phyloP scores from a whole-genome alignment of 2,888 invertebrate genomes.

The Lissonota sp. region DNA sequence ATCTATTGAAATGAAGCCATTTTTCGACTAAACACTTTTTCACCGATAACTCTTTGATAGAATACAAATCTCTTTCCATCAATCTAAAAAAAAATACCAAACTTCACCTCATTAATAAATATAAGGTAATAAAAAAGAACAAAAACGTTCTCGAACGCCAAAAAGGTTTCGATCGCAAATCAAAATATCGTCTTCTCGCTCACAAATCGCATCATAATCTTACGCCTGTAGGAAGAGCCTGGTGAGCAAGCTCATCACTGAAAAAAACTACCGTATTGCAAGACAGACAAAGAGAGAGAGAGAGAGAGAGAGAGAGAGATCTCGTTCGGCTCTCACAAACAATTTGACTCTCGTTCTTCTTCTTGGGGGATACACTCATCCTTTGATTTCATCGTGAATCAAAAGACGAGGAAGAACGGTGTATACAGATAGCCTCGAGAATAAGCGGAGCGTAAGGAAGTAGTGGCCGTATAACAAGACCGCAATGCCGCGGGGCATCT shows the following conservation, averaged over 20 bases:
- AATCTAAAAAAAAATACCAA: no score
- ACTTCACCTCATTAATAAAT: no score
- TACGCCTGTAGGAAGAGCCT: no score
- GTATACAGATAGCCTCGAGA: conserved; percentile 35
- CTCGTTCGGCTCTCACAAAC: conserved; percentile 20
- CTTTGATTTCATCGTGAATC: conserved; percentile 27
- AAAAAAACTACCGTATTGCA: conserved; percentile 23
- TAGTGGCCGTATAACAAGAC: conserved; percentile 64
- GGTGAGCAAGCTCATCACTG: conserved; percentile 4
- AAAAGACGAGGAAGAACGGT: conserved; percentile 20
- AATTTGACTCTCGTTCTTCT: conserved; percentile 21
- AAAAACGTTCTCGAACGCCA: no score
- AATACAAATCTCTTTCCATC: no score
- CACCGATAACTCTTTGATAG: no score
- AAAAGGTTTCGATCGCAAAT: no score
- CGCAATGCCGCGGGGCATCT: conserved; percentile 37
- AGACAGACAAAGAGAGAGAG: neutral
- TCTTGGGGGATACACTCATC: neutral
- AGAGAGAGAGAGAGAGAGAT: no score
- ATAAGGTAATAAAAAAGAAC: no score
- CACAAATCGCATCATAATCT: conserved; percentile 12
- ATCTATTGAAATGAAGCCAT: no score
- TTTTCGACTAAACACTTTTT: no score
- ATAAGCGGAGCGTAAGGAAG: conserved; percentile 64
- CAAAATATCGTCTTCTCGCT: no score